phyloP scores from a whole-genome alignment of 2,113 vertebrate genomes.

The Garra rufa region DNA sequence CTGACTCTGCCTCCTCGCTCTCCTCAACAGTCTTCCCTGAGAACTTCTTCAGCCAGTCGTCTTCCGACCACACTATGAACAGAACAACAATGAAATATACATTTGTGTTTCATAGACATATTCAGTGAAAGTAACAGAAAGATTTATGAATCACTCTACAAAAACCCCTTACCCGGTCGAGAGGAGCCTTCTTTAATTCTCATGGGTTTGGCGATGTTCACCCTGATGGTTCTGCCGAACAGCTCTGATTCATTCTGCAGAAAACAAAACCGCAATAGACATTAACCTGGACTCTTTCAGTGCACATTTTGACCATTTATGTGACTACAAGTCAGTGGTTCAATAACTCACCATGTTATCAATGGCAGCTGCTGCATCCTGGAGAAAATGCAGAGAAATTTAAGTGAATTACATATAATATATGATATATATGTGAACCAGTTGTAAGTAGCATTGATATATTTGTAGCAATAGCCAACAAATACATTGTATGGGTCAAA shows the following conservation, averaged over 20 bases:
- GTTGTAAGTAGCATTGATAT: too few species aligned
- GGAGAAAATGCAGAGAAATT: background rate
- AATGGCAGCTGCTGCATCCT: constrained; percentile 96
- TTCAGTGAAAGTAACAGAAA: background rate
- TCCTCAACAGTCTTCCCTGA: constrained; percentile 94
- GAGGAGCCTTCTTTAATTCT: constrained; percentile 96
- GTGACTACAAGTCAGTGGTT: background rate
- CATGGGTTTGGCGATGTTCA: constrained; percentile 97
- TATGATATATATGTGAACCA: too few species aligned
- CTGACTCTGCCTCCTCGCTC: constrained; percentile 79
- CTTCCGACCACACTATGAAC: constrained; percentile 92
- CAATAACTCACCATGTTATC: constrained; percentile 90
- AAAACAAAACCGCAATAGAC: background rate
- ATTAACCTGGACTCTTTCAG: background rate
- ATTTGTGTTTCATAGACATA: background rate
- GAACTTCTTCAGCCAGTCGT: constrained; percentile 98
- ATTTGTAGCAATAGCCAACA: too few species aligned
- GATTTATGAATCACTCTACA: background rate
- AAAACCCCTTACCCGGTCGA: constrained; percentile 82
- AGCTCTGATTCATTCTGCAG: constrained; percentile 94
- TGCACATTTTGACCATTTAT: background rate
- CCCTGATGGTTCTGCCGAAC: constrained; percentile 92
- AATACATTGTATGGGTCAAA: too few species aligned
- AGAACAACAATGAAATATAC: background rate
- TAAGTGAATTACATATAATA: too few species aligned